Conservation (phyloP, 2,797 vertebrate species). For the Acomys russatus region DNA sequence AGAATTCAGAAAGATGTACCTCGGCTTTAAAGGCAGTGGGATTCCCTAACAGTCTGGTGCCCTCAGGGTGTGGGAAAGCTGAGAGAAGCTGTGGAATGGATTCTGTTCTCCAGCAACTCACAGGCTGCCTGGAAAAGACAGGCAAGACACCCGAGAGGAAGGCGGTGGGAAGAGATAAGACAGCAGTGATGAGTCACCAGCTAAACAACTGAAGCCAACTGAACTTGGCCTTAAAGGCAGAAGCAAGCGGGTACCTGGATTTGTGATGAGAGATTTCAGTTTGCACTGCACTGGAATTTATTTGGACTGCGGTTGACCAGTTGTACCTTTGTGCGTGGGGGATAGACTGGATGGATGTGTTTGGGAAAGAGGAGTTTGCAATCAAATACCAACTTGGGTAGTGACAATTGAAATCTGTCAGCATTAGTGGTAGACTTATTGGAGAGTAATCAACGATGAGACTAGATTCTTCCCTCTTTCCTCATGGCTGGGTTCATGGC, state of each 20-base stretch:
- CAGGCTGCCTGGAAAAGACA: not conserved
- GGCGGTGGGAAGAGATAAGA: not conserved
- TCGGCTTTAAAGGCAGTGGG: not conserved
- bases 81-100: not conserved
- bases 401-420: not conserved
- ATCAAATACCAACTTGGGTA: not conserved
- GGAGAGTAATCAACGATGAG: not conserved
- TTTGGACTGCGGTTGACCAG: too few relatives aligned
- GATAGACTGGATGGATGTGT: not conserved
- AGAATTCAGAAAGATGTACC: not conserved
- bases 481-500: not conserved
- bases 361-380: not conserved
- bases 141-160: not conserved
- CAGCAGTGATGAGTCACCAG: not conserved
- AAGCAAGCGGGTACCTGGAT: not conserved
- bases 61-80: not conserved
- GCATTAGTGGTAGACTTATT: not conserved
- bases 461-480: not conserved
- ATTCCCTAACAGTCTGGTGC: not conserved
- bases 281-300: not conserved
- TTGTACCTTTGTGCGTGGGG: not conserved
- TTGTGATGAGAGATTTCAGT: not conserved
- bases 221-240: not conserved
- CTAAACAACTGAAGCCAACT: not conserved
- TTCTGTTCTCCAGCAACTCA: not conserved